Conservation (phyloP, 2,797 vertebrate species). For the Brachyalestes nurse region DNA sequence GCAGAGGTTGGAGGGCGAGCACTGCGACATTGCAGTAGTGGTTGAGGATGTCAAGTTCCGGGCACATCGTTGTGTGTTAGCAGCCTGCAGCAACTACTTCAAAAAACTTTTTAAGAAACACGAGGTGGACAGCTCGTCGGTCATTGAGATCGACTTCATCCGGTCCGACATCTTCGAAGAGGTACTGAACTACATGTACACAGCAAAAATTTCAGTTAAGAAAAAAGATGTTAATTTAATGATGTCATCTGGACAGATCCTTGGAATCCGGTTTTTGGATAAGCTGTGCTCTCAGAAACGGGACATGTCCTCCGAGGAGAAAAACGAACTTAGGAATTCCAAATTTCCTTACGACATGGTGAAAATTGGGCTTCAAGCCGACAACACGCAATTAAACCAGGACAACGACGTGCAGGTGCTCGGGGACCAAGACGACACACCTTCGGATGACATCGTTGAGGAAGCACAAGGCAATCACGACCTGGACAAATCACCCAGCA, state of each 20-base stretch:
- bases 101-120: slow-evolving; percentile 98
- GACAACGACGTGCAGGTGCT: slow-evolving; percentile 86
- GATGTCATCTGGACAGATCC: slow-evolving; percentile 98
- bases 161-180: slow-evolving; percentile 97
- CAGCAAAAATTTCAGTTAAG: slow-evolving; percentile 93
- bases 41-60: slow-evolving; percentile 97
- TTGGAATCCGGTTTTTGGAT: slow-evolving; percentile 94
- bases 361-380: slow-evolving; percentile 92
- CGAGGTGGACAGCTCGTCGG: slow-evolving; percentile 96
- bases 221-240: slow-evolving; percentile 97
- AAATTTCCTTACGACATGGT: slow-evolving; percentile 89
- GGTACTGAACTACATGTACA: slow-evolving; percentile 98
- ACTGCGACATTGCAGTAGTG: slow-evolving; percentile 97
- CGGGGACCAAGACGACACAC: slow-evolving; percentile 89
- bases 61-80: slow-evolving; percentile 94
- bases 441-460: slow-evolving; percentile 89
- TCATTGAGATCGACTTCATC: slow-evolving; percentile 98
- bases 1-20: slow-evolving; percentile 94
- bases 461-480: slow-evolving; percentile 89
- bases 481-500: slow-evolving; percentile 89
- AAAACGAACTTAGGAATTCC: slow-evolving; percentile 81
- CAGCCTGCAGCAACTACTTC: slow-evolving; percentile 98
- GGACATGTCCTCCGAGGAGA: slow-evolving; percentile 91
- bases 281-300: slow-evolving; percentile 96
- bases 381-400: slow-evolving; percentile 86